Conservation (phyloP, 2,888 invertebrate genomes). For the Didymodactylos carnosus region DNA sequence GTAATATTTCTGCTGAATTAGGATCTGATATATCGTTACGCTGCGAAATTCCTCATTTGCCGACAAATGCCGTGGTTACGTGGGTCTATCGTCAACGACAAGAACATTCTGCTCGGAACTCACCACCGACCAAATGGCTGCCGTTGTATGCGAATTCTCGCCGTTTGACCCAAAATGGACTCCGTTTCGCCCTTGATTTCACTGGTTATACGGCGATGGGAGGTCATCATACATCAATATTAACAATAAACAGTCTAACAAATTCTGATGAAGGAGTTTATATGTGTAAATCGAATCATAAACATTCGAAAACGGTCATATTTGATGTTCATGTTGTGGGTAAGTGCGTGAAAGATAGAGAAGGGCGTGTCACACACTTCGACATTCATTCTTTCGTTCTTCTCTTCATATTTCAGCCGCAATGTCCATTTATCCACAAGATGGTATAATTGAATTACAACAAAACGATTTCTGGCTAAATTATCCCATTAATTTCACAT, state of each 20-base stretch:
- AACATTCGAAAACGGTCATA: neutral
- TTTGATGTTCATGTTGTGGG: neutral
- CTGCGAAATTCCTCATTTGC: neutral
- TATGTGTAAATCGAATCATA: neutral
- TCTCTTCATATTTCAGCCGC: neutral
- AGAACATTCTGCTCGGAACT: no score
- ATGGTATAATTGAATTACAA: neutral
- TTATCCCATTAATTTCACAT: neutral
- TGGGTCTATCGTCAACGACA: neutral
- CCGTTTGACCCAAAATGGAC: neutral
- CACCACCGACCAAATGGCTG: neutral
- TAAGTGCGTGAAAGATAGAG: no score
- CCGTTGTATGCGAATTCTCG: neutral
- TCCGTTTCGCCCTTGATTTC: neutral
- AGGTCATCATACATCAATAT: neutral
- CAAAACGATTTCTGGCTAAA: no score
- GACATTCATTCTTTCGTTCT: no score
- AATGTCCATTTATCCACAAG: neutral
- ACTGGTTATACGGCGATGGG: neutral
- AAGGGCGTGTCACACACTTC: no score
- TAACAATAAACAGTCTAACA: neutral
- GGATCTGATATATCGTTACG: neutral
- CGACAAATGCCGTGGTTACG: neutral
- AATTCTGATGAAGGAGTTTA: neutral
- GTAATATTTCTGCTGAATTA: neutral